Conservation (phyloP, 2,888 invertebrate species). For the Cantharis lateralis region DNA sequence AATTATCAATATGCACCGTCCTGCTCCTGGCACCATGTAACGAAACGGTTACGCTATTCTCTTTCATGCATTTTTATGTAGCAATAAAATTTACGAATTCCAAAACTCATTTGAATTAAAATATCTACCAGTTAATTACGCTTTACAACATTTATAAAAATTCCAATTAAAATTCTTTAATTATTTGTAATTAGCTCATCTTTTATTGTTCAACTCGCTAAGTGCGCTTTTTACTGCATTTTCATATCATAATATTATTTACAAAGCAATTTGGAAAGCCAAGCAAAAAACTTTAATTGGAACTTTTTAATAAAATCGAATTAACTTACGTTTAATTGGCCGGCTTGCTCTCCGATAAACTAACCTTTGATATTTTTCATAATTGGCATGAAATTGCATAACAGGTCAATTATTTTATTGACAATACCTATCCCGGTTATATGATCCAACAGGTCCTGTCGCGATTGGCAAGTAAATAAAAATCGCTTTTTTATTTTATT, state of each 20-base stretch:
- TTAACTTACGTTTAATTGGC: neutral
- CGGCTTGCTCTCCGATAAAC: neutral
- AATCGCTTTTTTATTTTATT: neutral
- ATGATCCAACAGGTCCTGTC: too few species aligned
- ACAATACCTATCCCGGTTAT: neutral
- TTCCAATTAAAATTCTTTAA: neutral
- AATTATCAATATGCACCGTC: neutral
- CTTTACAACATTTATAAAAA: neutral
- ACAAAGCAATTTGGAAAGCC: neutral
- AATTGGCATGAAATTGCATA: neutral
- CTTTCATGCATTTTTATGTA: neutral
- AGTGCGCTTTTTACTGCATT: neutral
- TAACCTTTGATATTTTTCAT: neutral
- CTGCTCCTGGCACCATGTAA: neutral
- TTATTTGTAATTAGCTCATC: neutral
- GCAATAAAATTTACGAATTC: neutral
- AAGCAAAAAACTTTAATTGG: neutral
- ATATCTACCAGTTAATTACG: neutral
- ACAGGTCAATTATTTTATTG: neutral
- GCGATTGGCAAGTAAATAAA: neutral
- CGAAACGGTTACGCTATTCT: neutral
- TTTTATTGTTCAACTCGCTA: neutral
- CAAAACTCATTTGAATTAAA: neutral
- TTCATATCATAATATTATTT: neutral
- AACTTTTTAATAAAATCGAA: neutral